A percentile compares a stretch with the other conserved stretches of the same genome.
Evolutionary conservation across 2,113 vertebrate species (phyloP).

Genomic region (Chaetura pelagica): DNA sequence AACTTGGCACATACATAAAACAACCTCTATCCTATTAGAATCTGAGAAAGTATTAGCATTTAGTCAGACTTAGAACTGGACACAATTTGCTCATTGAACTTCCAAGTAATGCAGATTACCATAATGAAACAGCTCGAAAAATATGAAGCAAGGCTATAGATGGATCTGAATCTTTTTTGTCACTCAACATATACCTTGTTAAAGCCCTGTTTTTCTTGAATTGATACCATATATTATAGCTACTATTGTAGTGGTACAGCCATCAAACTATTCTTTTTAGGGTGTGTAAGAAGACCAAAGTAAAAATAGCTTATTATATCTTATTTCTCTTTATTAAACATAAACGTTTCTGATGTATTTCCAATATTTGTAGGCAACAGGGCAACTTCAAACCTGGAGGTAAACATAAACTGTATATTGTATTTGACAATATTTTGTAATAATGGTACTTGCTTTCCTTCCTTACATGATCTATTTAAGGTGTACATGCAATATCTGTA

Average conservation of each 20-base stretch:
- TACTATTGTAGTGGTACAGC: not conserved
- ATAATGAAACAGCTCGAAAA: not conserved
- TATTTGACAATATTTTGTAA: not conserved
- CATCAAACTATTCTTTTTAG: not conserved
- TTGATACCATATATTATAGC: not conserved
- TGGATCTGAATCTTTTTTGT: not conserved
- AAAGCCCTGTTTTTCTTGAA: not conserved
- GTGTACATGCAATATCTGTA: too few relatives aligned
- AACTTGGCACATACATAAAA: not conserved
- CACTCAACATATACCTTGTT: not conserved
- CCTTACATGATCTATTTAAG: not conserved
- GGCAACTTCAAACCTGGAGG: not conserved
- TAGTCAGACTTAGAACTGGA: not conserved
- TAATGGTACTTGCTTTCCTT: not conserved
- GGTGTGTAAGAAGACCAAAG: not conserved
- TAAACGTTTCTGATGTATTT: not conserved
- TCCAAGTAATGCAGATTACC: not conserved
- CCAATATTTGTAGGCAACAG: not conserved
- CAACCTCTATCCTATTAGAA: not conserved
- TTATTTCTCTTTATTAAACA: not conserved
- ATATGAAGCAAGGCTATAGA: not conserved
- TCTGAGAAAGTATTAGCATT: not conserved
- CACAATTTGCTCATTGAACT: not conserved
- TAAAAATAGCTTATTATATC: not conserved
- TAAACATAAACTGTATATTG: not conserved